Percentiles rank a stretch among this genome's conserved stretches.
phyloP scores from a whole-genome alignment of 2,113 vertebrate genomes.

The Agelaius tricolor region DNA sequence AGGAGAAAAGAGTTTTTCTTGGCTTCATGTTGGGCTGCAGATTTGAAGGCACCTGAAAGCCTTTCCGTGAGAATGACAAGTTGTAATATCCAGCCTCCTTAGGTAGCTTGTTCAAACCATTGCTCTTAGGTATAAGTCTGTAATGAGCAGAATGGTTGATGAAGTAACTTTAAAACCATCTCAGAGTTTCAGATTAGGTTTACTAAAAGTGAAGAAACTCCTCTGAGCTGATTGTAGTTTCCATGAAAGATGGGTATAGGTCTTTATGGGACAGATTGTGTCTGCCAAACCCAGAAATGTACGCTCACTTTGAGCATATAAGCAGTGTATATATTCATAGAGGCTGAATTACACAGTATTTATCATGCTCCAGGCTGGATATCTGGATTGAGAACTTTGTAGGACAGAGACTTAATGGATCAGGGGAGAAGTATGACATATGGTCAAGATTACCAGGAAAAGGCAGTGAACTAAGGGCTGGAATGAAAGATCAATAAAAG shows the following conservation, averaged over 20 bases:
- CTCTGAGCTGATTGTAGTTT: neutral
- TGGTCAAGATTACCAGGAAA: neutral
- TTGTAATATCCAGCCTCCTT: neutral
- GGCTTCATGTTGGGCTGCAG: neutral
- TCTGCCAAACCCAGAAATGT: neutral
- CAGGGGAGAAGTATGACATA: neutral
- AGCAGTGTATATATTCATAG: neutral
- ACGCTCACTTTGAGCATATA: accelerated
- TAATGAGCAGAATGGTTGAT: neutral
- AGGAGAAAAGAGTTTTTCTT: neutral
- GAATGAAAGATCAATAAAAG: neutral
- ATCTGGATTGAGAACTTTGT: neutral
- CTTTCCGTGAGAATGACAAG: neutral
- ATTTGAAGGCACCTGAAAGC: neutral
- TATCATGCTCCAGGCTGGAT: neutral
- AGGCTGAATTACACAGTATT: neutral
- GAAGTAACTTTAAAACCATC: neutral
- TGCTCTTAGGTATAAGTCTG: neutral
- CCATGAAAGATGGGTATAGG: neutral
- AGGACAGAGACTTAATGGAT: neutral
- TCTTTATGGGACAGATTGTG: neutral
- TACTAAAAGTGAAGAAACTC: neutral
- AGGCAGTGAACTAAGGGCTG: neutral
- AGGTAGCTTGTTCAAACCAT: neutral
- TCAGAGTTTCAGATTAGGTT: neutral